phyloP scores from a whole-genome alignment of 2,888 invertebrate genomes.

The Dastarcus helophoroides region DNA sequence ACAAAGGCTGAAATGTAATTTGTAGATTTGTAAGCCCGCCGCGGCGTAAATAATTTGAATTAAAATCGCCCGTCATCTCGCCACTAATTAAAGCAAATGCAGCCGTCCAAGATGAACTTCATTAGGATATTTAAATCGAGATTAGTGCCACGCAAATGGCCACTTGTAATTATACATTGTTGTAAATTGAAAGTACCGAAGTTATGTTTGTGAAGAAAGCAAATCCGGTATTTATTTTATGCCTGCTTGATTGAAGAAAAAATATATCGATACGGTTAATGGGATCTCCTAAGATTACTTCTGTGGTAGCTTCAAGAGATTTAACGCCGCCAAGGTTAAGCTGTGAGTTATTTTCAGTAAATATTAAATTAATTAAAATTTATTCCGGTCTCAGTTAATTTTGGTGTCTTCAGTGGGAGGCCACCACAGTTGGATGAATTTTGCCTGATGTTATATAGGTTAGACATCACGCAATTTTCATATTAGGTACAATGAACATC shows the following conservation, averaged over 20 bases:
- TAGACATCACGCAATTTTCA: too few relatives aligned
- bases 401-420: too few relatives aligned
- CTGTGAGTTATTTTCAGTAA: too few relatives aligned
- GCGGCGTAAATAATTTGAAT: constrained; percentile 26
- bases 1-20: constrained; percentile 29
- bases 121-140: neutral
- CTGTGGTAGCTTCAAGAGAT: too few relatives aligned
- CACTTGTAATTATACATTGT: constrained; percentile 13
- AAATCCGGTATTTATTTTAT: constrained; percentile 1
- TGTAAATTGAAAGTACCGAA: constrained; percentile 8
- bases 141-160: neutral
- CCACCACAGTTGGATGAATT: too few relatives aligned
- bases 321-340: too few relatives aligned
- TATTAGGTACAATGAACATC: too few relatives aligned
- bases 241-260: constrained; percentile 4
- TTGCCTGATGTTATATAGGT: too few relatives aligned
- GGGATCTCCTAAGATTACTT: too few relatives aligned
- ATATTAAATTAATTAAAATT: too few relatives aligned
- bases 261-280: too few relatives aligned
- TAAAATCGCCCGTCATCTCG: constrained; percentile 30
- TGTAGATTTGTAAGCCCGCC: constrained; percentile 27
- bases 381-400: too few relatives aligned
- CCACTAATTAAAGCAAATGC: constrained; percentile 30
- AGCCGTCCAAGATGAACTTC: constrained; percentile 12
- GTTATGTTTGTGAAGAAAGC: neutral